Evolutionary conservation across 1,140 invertebrate genomes (phyloP).

Genomic region (Drosophila yakuba): DNA sequence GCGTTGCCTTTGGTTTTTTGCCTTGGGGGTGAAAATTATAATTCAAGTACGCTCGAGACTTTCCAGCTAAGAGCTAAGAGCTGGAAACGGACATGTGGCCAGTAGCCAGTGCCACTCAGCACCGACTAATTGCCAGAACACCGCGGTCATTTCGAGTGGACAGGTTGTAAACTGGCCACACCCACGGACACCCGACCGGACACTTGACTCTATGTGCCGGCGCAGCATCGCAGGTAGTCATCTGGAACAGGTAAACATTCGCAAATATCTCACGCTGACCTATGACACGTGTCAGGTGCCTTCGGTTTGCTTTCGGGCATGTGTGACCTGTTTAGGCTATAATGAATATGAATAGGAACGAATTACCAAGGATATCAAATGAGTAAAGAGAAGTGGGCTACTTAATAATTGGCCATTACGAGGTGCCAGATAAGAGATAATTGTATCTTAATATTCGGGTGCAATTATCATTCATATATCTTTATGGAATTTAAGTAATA

Average conservation of each 20-base stretch:
- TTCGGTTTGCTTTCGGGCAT: conserved; percentile 5
- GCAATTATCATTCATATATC: too few relatives aligned
- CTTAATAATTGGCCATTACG: not conserved
- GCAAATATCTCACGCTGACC: conserved; percentile 60
- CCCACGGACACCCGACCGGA: conserved; percentile 17
- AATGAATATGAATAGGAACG: not conserved
- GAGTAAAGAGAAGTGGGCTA: not conserved
- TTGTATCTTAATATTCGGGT: too few relatives aligned
- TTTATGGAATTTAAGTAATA: too few relatives aligned
- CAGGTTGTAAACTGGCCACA: conserved; percentile 68
- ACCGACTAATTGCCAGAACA: conserved; percentile 35
- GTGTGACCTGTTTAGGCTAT: conserved; percentile 38
- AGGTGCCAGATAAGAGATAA: too few relatives aligned
- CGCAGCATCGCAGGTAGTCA: conserved; percentile 65
- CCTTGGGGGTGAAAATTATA: conserved; percentile 24
- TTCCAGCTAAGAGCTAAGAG: conserved; percentile 36
- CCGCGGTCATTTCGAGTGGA: conserved; percentile 74
- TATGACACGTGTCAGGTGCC: conserved; percentile 63
- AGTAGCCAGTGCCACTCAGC: conserved; percentile 43
- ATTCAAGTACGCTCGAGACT: conserved; percentile 15
- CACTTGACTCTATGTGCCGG: conserved; percentile 80
- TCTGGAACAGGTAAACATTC: conserved; percentile 73
- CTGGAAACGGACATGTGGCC: conserved; percentile 55
- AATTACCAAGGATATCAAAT: not conserved
- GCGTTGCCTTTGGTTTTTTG: conserved; percentile 65